Conservation (phyloP, 2,888 invertebrate species). For the Dromius quadrimaculatus region DNA sequence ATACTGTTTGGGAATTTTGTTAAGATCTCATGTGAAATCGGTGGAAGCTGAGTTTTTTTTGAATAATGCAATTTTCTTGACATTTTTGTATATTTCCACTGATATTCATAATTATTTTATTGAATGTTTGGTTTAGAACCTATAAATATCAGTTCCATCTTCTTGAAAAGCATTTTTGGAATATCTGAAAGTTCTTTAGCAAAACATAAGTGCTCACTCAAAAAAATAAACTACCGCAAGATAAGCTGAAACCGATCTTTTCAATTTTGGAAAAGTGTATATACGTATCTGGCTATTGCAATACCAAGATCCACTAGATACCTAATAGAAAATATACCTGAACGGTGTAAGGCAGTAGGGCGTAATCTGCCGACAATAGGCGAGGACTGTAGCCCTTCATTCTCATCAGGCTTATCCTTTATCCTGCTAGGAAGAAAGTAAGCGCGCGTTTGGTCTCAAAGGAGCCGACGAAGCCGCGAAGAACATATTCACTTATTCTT, state of each 20-base stretch:
- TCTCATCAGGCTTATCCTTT: conserved; percentile 51
- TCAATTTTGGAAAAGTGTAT: conserved; percentile 60
- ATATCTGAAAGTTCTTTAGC: conserved; percentile 11
- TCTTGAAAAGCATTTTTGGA: background rate
- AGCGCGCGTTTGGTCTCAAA: conserved; percentile 23
- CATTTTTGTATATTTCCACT: too few relatives aligned
- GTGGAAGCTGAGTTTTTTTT: background rate
- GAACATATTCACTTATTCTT: background rate
- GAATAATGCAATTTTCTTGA: too few relatives aligned
- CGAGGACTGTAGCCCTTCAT: conserved; percentile 31
- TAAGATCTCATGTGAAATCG: too few relatives aligned
- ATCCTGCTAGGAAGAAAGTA: conserved; percentile 12
- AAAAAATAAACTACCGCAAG: conserved; percentile 55
- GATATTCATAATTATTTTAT: too few relatives aligned
- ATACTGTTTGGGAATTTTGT: conserved; percentile 15
- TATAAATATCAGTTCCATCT: too few relatives aligned
- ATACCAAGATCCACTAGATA: conserved; percentile 31
- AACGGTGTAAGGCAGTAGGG: conserved; percentile 12
- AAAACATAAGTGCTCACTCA: conserved; percentile 49
- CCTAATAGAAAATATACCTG: conserved; percentile 33
- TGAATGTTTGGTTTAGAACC: too few relatives aligned
- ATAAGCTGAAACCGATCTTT: conserved; percentile 66
- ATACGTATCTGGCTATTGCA: conserved; percentile 5
- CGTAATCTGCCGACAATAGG: conserved; percentile 50
- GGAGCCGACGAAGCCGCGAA: conserved; percentile 24